phyloP scores from a whole-genome alignment of 30 jellyfish, hydroid and myxozoan species.

The Cassiopea xamachana region DNA sequence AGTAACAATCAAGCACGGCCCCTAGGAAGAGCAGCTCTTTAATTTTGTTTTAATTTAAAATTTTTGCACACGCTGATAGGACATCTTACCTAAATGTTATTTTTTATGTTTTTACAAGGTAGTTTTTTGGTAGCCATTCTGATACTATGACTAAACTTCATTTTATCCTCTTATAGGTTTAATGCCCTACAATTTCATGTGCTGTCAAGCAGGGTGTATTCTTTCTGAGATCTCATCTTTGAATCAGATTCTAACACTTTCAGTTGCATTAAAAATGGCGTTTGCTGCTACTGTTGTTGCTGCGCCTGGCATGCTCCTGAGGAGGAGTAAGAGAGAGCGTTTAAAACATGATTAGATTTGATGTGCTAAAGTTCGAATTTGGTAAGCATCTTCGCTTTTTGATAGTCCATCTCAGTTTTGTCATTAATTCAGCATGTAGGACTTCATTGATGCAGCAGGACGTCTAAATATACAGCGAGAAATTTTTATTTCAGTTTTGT shows the following conservation, averaged over 20 bases:
- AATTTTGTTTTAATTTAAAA: no score
- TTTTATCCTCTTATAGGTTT: constrained; percentile 56
- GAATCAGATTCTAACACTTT: constrained; percentile 66
- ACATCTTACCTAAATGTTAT: no score
- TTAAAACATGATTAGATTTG: constrained; percentile 17
- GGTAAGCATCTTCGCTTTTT: not conserved
- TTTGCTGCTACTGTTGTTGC: constrained; percentile 74
- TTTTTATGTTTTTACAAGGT: no score
- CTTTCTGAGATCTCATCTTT: constrained; percentile 74
- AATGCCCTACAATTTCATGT: constrained; percentile 89
- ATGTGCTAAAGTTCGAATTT: not conserved
- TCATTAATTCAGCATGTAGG: no score
- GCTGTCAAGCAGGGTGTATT: constrained; percentile 93
- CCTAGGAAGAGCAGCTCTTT: no score
- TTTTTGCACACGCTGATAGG: no score
- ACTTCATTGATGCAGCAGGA: no score
- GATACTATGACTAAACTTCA: not conserved
- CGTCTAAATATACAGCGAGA: no score
- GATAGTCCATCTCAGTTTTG: no score
- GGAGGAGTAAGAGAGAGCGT: constrained; percentile 23
- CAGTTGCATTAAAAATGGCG: constrained; percentile 62
- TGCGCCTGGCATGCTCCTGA: constrained; percentile 76
- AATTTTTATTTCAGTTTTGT: no score
- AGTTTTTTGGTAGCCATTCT: not conserved
- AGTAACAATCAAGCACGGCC: no score